Conservation (phyloP, 2,888 invertebrate species). For the Tenthredo distinguenda region DNA sequence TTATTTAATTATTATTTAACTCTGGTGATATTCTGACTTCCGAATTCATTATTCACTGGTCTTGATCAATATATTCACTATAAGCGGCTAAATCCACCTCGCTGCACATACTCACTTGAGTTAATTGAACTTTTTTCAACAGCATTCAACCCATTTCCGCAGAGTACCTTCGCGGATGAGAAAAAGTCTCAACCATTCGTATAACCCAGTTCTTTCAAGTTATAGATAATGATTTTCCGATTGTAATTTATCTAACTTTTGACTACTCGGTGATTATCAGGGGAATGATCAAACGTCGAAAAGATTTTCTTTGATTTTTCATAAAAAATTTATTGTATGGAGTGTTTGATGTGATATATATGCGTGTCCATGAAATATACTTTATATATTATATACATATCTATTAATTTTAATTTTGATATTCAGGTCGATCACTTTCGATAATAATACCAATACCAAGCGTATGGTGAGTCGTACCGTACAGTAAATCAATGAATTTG, state of each 20-base stretch:
- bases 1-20: background rate
- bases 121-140: background rate
- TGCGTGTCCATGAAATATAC: background rate
- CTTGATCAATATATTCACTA: background rate
- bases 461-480: background rate
- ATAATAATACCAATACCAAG: background rate
- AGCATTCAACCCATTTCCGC: background rate
- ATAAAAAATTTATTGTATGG: background rate
- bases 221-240: background rate
- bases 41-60: background rate
- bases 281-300: background rate
- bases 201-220: too few relatives aligned
- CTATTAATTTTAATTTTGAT: background rate
- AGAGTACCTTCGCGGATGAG: background rate
- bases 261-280: background rate
- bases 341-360: conserved; percentile 1
- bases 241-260: background rate
- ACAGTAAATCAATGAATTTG: background rate
- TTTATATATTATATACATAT: background rate
- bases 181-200: background rate
- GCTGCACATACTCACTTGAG: background rate
- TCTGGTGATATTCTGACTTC: background rate
- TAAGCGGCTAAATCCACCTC: background rate
- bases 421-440: background rate
- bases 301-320: background rate